phyloP scores from a whole-genome alignment of 37 sponge, comb jelly and placozoan species.

The Bolinopsis microptera region DNA sequence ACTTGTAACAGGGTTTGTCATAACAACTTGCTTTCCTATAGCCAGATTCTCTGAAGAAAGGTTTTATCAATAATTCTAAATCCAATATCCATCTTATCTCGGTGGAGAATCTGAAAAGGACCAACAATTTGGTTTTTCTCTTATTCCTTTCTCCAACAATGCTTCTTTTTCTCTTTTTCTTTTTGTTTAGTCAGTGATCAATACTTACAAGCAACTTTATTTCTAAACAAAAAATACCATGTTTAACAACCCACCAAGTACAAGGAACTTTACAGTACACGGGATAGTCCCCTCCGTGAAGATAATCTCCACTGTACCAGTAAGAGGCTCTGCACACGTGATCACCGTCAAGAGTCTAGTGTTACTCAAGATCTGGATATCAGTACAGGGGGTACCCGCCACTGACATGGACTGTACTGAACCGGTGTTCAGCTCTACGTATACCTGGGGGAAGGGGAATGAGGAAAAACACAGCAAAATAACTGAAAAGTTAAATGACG shows the following conservation, averaged over 20 bases:
- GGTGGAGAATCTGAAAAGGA: too few species aligned
- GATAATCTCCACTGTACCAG: not conserved
- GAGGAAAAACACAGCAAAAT: too few species aligned
- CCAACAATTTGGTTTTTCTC: too few species aligned
- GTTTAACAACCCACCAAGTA: not conserved
- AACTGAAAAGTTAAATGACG: too few species aligned
- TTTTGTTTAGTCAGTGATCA: too few species aligned
- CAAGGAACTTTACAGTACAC: not conserved
- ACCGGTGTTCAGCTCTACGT: not conserved
- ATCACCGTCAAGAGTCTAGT: not conserved
- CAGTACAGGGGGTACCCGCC: not conserved
- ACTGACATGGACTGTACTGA: not conserved
- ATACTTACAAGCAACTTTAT: too few species aligned
- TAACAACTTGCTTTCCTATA: not conserved
- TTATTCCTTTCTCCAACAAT: too few species aligned
- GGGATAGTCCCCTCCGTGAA: not conserved
- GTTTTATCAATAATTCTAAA: too few species aligned
- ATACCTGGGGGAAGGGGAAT: not conserved
- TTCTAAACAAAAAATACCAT: too few species aligned
- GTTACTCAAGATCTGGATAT: not conserved
- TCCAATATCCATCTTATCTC: too few species aligned
- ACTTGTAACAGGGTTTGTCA: conserved; percentile 14
- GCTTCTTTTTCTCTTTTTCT: too few species aligned
- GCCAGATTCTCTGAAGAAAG: conserved; percentile 61
- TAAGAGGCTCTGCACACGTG: not conserved